Conservation (phyloP, 2,797 vertebrate genomes). For the Tenualosa thibaudeaui region DNA sequence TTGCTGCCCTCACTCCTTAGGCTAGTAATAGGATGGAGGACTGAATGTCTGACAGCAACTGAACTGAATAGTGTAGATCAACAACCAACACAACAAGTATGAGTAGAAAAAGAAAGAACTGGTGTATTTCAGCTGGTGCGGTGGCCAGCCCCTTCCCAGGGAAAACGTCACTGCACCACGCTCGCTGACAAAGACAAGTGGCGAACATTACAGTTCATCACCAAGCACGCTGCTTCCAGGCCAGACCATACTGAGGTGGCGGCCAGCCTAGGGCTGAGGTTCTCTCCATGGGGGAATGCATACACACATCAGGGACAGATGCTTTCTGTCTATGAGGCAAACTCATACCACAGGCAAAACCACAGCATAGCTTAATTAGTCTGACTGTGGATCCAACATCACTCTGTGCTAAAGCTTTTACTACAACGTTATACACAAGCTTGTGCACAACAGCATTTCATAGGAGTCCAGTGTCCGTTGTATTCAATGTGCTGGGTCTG, state of each 20-base stretch:
- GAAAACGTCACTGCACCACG: background rate
- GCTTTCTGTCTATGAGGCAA: background rate
- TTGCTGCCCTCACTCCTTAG: background rate
- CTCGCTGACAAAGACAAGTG: slow-evolving; percentile 1
- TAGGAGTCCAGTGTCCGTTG: background rate
- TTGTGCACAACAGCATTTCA: background rate
- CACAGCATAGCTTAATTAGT: background rate
- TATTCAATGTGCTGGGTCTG: background rate
- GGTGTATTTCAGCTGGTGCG: background rate
- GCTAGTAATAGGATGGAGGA: background rate
- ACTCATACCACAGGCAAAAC: no score
- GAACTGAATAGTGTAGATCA: background rate
- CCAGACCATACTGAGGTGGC: background rate
- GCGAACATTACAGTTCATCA: background rate
- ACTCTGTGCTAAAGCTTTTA: background rate
- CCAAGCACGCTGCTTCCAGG: background rate
- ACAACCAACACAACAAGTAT: background rate
- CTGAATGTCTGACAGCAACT: background rate
- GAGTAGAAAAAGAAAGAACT: background rate
- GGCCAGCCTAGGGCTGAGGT: background rate
- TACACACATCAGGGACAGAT: background rate
- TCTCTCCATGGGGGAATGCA: background rate
- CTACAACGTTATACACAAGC: background rate
- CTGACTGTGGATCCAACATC: background rate
- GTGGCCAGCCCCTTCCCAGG: background rate